A percentile compares a stretch with the other conserved stretches of the same genome.
Conservation (phyloP, 2,888 invertebrate genomes). For the Macrosiphum euphorbiae region DNA sequence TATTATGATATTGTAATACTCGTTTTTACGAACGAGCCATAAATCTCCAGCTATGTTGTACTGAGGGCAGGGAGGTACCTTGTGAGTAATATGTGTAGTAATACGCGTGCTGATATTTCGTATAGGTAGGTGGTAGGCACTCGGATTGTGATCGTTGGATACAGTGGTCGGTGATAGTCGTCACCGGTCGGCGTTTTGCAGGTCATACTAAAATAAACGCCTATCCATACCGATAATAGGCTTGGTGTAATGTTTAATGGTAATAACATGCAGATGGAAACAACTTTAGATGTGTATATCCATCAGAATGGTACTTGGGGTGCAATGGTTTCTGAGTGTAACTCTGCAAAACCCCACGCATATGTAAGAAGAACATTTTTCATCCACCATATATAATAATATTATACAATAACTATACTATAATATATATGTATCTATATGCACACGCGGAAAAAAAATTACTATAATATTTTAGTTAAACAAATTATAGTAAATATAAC, state of each 20-base stretch:
- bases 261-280: not conserved
- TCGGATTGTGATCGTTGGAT: not conserved
- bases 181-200: not conserved
- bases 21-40: not conserved
- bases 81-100: not conserved
- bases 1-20: not conserved
- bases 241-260: not conserved
- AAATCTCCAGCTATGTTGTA: not conserved
- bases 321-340: not conserved
- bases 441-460: no score
- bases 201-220: not conserved
- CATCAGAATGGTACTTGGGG: not conserved
- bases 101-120: not conserved
- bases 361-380: not conserved
- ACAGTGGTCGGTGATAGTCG: not conserved
- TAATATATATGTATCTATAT: not conserved
- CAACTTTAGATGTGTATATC: not conserved
- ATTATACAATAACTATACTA: not conserved
- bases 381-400: not conserved
- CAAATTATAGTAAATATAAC: no score
- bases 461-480: no score
- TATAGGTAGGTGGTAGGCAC: not conserved
- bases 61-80: not conserved
- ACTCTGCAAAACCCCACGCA: not conserved
- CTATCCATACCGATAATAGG: not conserved